A percentile compares a stretch with the other conserved stretches of the same genome.
phyloP scores from a whole-genome alignment of 2,113 vertebrate genomes.

The Gadus chalcogrammus region DNA sequence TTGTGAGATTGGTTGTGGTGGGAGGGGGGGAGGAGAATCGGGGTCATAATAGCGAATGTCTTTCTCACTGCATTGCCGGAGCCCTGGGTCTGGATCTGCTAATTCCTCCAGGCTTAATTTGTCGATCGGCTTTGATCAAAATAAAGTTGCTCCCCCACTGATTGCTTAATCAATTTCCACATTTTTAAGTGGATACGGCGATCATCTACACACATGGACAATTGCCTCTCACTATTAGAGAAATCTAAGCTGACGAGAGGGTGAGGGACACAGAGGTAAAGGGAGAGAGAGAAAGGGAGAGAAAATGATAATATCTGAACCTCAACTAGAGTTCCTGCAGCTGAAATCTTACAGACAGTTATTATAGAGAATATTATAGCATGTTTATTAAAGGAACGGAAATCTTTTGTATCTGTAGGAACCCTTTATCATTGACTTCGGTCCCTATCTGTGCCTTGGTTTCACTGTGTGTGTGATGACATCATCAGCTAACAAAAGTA shows the following conservation, averaged over 20 bases:
- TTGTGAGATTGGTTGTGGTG: neutral
- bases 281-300: slow-evolving; percentile 4
- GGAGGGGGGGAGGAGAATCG: neutral
- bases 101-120: slow-evolving; percentile 35
- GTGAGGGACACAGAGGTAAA: neutral
- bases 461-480: too few species aligned
- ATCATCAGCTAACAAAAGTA: too few species aligned
- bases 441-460: too few species aligned
- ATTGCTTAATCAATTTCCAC: slow-evolving; percentile 55
- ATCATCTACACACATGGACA: slow-evolving; percentile 45
- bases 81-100: slow-evolving; percentile 20
- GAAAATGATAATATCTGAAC: too few species aligned
- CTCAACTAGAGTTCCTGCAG: too few species aligned
- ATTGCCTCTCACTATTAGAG: slow-evolving; percentile 31
- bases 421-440: too few species aligned
- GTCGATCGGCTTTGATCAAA: slow-evolving; percentile 47
- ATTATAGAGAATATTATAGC: too few species aligned
- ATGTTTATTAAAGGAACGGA: too few species aligned
- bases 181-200: slow-evolving; percentile 28
- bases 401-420: too few species aligned
- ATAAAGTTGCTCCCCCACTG: slow-evolving; percentile 32
- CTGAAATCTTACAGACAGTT: too few species aligned
- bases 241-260: neutral
- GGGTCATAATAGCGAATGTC: neutral
- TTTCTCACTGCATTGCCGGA: slow-evolving; percentile 15